These are phyloP conservation scores for Brachionus asplanchnoidis DNA, from an alignment of 1,140 invertebrate genomes.

Conservation along the genomic window DNA sequence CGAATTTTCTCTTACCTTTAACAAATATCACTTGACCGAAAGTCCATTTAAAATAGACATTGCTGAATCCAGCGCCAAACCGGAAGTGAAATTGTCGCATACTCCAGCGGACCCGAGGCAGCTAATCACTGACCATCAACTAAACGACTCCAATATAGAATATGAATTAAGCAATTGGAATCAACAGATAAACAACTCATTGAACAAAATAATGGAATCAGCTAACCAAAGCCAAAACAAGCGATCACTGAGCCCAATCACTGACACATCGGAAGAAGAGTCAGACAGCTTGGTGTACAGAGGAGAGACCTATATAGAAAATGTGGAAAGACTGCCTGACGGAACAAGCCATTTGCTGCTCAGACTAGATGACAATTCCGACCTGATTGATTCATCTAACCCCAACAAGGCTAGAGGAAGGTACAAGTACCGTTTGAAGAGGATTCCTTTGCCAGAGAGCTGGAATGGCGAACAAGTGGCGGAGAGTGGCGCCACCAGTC, in stretches of 20 bases:
- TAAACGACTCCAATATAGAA: slow-evolving; percentile 21
- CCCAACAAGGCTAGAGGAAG: slow-evolving; percentile 17
- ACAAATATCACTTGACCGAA: slow-evolving; percentile 22
- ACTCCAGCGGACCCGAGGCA: not conserved
- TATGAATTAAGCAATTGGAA: slow-evolving; percentile 38
- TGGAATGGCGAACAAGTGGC: not conserved
- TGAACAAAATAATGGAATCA: slow-evolving; percentile 36
- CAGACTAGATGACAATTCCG: not conserved
- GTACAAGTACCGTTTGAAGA: slow-evolving; percentile 21
- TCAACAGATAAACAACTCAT: slow-evolving; percentile 15
- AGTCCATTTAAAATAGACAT: slow-evolving; percentile 29
- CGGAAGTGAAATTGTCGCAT: not conserved
- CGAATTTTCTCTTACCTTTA: slow-evolving; percentile 20
- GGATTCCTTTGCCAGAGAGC: not conserved
- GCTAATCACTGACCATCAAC: not conserved
- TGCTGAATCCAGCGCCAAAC: not conserved
- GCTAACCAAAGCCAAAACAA: not conserved
- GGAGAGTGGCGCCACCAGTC: not conserved
- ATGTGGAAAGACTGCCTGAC: not conserved
- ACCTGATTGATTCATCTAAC: not conserved
- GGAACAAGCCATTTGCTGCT: not conserved
- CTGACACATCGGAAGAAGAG: slow-evolving; percentile 22
- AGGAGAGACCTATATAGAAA: slow-evolving; percentile 24
- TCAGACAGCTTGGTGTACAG: slow-evolving; percentile 2
- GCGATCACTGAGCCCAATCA: not conserved